phyloP scores from a whole-genome alignment of 2,888 invertebrate genomes.

The Vanessa cardui region DNA sequence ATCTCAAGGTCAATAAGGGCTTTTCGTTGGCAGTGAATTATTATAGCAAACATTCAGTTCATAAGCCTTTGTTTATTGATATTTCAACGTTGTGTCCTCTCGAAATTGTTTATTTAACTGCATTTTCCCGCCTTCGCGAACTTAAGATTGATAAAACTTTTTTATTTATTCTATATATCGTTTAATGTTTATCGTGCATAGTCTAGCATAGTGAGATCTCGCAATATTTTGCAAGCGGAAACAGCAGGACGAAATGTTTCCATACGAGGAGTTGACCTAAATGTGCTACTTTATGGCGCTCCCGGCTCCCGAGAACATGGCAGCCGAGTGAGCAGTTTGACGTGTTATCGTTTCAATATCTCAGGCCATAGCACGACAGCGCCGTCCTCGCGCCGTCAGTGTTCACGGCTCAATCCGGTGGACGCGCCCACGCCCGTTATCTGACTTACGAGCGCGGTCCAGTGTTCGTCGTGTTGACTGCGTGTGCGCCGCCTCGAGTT shows the following conservation, averaged over 20 bases:
- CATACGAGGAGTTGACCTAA: not conserved
- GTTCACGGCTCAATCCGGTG: conserved; percentile 25
- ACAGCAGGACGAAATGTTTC: not conserved
- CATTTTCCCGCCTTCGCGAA: too few relatives aligned
- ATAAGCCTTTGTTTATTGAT: not conserved
- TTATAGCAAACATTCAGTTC: conserved; percentile 9
- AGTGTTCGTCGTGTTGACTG: conserved; percentile 15
- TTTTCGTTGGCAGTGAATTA: conserved; percentile 14
- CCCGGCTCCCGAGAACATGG: conserved; percentile 10
- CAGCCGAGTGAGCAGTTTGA: conserved; percentile 20
- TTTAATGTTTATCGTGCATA: too few relatives aligned
- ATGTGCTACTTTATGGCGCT: not conserved
- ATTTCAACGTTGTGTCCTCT: not conserved
- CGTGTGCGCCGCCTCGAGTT: not conserved
- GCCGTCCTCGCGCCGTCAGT: conserved; percentile 15
- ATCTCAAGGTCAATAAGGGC: conserved; percentile 32
- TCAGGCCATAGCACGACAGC: conserved; percentile 7
- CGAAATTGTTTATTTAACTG: not conserved
- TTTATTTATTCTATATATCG: too few relatives aligned
- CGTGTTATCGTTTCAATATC: conserved; percentile 19
- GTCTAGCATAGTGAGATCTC: too few relatives aligned
- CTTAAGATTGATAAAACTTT: too few relatives aligned
- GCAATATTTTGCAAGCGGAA: not conserved
- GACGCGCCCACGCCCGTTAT: conserved; percentile 31
- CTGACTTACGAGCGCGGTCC: conserved; percentile 33